These are phyloP conservation scores for Sphaerolaimus hirsutus DNA, from an alignment of 2,888 invertebrate species.

Conservation along the genomic window DNA sequence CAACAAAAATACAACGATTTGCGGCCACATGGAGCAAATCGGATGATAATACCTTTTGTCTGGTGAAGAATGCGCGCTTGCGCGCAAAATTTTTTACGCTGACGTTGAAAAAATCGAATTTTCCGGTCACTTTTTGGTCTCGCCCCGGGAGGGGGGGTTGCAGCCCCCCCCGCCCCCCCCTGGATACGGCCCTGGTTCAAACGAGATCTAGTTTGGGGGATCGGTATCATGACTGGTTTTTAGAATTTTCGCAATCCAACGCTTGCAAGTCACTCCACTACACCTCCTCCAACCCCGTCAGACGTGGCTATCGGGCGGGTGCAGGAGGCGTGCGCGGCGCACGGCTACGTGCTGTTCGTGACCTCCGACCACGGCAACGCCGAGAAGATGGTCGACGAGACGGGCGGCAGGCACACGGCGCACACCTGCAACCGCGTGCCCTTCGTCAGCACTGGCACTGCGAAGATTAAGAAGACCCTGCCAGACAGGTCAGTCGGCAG, in stretches of 20 bases:
- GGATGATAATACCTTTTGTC: no score
- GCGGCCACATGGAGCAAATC: no score
- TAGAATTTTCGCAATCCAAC: background rate
- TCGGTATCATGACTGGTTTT: background rate
- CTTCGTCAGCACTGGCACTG: constrained; percentile 16
- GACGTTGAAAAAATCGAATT: no score
- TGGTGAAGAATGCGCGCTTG: no score
- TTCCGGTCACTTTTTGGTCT: no score
- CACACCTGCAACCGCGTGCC: constrained; percentile 29
- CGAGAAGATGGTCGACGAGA: constrained; percentile 28
- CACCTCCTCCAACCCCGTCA: constrained; percentile 8
- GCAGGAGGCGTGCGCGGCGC: constrained; percentile 24
- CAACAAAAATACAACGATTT: no score
- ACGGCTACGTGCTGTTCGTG: constrained; percentile 16
- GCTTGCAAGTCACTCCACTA: background rate
- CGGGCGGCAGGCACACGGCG: constrained; percentile 28
- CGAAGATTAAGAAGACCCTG: constrained; percentile 11
- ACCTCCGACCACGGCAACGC: constrained; percentile 30
- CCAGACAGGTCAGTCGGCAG: no score
- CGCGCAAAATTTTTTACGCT: no score
- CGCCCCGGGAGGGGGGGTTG: no score
- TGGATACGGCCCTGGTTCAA: no score
- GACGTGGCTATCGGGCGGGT: constrained; percentile 27
- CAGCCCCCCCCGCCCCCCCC: no score
- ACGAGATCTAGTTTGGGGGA: no score